Conservation (phyloP, 2,888 invertebrate genomes). For the Cerastoderma edule region DNA sequence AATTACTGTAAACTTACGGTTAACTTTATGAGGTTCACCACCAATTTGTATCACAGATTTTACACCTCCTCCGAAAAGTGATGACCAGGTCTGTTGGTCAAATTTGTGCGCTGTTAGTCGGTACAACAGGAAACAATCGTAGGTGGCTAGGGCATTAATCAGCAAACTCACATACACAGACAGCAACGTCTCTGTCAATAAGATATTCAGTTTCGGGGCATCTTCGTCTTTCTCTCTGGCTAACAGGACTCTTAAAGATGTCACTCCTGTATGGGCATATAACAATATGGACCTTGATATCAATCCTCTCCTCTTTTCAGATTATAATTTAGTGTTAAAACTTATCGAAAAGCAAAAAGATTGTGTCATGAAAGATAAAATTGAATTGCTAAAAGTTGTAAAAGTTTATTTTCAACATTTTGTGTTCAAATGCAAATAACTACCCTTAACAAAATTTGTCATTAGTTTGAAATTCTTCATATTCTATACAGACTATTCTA, state of each 20-base stretch:
- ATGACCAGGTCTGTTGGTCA: constrained; percentile 89
- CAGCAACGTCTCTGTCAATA: constrained; percentile 96
- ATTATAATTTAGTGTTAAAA: too few species aligned
- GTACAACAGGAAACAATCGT: constrained; percentile 94
- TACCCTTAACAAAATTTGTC: too few species aligned
- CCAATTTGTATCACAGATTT: constrained; percentile 79
- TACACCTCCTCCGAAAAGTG: constrained; percentile 84
- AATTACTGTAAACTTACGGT: constrained; percentile 28
- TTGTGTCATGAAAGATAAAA: too few species aligned
- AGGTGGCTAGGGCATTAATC: constrained; percentile 95
- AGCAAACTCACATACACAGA: constrained; percentile 96
- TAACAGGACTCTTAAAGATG: constrained; percentile 94
- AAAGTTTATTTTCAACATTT: too few species aligned
- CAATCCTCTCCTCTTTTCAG: too few species aligned
- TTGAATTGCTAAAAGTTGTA: too few species aligned
- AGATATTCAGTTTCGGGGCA: constrained; percentile 94
- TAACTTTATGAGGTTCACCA: constrained; percentile 34
- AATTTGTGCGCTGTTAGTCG: constrained; percentile 92
- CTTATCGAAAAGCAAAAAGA: too few species aligned
- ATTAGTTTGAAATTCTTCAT: too few species aligned
- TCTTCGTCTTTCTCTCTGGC: constrained; percentile 97
- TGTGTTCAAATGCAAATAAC: too few species aligned
- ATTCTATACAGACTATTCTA: too few species aligned
- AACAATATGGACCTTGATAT: too few species aligned
- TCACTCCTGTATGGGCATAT: constrained; percentile 92